These are phyloP conservation scores for Saccostrea cuccullata DNA, from an alignment of 1,140 invertebrate genomes.

Conservation along the genomic window DNA sequence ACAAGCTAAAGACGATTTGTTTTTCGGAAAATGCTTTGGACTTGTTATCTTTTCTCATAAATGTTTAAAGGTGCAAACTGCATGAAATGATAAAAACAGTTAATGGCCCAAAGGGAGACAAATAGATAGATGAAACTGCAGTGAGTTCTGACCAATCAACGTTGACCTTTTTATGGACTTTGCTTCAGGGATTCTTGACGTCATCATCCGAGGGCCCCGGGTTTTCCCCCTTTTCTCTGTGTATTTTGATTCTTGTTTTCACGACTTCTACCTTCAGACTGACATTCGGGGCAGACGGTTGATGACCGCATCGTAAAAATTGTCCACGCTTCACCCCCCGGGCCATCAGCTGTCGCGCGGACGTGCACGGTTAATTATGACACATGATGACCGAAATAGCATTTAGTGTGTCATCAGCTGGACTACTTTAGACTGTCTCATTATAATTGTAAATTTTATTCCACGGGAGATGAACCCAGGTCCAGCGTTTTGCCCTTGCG, in stretches of 20 bases:
- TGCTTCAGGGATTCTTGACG: neutral
- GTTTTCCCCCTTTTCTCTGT: neutral
- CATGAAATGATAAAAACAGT: neutral
- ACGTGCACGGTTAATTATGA: neutral
- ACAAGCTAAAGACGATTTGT: neutral
- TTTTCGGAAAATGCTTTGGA: neutral
- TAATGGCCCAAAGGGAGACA: neutral
- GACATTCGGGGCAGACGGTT: neutral
- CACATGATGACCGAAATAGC: neutral
- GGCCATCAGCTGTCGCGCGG: neutral
- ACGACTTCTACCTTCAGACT: neutral
- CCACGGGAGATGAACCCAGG: neutral
- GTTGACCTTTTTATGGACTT: neutral
- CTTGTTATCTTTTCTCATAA: no score
- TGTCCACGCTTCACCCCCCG: neutral
- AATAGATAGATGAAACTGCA: neutral
- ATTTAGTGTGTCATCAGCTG: neutral
- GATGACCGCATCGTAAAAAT: conserved; percentile 13
- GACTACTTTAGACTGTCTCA: neutral
- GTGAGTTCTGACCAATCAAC: neutral
- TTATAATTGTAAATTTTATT: conserved; percentile 1
- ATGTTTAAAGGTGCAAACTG: neutral
- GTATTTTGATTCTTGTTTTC: neutral
- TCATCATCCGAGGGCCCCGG: neutral
- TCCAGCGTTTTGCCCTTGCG: neutral